These are phyloP conservation scores for Phoenoteleia sp. DNA, from an alignment of 2,888 invertebrate species.

Conservation along the genomic window DNA sequence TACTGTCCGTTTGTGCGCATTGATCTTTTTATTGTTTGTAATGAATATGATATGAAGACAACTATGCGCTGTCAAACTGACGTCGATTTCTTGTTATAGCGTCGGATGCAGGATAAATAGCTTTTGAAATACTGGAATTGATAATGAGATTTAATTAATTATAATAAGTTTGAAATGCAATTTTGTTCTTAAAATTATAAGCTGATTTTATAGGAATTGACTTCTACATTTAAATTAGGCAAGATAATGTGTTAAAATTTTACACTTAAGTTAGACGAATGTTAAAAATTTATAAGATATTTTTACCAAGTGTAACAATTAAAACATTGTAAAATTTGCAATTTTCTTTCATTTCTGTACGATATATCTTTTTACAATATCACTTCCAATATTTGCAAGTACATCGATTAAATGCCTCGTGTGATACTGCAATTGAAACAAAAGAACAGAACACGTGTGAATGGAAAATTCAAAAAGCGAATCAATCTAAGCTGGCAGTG, in stretches of 20 bases:
- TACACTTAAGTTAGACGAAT: too few species aligned
- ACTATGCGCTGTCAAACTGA: slow-evolving; percentile 21
- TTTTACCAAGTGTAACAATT: too few species aligned
- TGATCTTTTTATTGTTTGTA: slow-evolving; percentile 30
- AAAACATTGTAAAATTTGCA: too few species aligned
- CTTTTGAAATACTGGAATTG: slow-evolving; percentile 45
- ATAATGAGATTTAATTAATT: slow-evolving; percentile 34
- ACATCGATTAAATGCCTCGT: slow-evolving; percentile 59
- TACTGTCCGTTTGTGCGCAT: slow-evolving; percentile 49
- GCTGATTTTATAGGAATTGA: too few species aligned
- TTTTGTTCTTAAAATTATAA: too few species aligned
- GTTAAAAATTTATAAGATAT: too few species aligned
- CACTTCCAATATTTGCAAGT: slow-evolving; percentile 48
- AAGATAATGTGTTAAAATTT: too few species aligned
- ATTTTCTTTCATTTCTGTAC: background rate
- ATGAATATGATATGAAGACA: slow-evolving; percentile 26
- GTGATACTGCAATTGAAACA: slow-evolving; percentile 37
- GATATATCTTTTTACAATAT: slow-evolving; percentile 18
- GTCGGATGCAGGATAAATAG: slow-evolving; percentile 25
- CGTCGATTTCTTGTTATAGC: slow-evolving; percentile 16
- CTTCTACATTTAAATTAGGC: too few species aligned
- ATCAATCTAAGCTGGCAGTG: too few species aligned
- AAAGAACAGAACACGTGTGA: slow-evolving; percentile 18
- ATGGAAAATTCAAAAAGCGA: slow-evolving; percentile 40
- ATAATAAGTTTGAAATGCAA: too few species aligned